Evolutionary conservation across 2,113 vertebrate species (phyloP), one percentile per base, ranked within the genome.

Genomic region (Corythoichthys haematopterus): DNA sequence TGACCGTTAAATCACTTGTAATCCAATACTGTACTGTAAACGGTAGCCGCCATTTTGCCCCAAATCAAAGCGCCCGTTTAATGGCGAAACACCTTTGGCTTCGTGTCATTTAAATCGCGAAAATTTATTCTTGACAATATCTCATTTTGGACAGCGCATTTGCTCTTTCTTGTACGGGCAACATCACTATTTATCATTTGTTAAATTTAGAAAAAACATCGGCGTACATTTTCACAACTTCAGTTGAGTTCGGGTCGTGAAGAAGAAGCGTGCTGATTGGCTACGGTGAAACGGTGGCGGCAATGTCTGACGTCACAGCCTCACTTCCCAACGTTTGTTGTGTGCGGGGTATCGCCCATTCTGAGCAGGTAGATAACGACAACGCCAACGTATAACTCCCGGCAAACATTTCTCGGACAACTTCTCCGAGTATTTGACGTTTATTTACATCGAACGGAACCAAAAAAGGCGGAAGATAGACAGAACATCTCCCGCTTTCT

Each of bases 241-340:
- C 59, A 20, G 59, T 45, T 43, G 59, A 45, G n/a, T 45, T 62
- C 8, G 37, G 10, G 38, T n/a, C 37, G 43, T 4, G 20, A 45
- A 43, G 50, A 65, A 65, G 36, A 2, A 84, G 87, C 77, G 33
- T 72, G 80, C 80, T 71, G 78, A 86, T 84, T 86, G 76, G 82
- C 76, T 76, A 50, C 68, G 14, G 72, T 70, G 75, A 68, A 67
- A 83, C 85, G 79, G 85, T 81, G 75, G 78, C 12, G 77, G 33
- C 64, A 66, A 61, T 61, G 69, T 69, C 68, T 79, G 64, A 91
- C 88, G 89, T 91, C 88, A 90, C 81, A 66, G 40, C 59, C 35
- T 50, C 71, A 77, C 69, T 71, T 80, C 84, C 40, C 80, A 35
- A 57, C 55, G 80, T 76, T 71, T 82, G 70, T 57, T 83, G 73